Percentiles rank a stretch among this genome's conserved stretches.
Conservation (phyloP, 23 tunicate species). For the Botrylloides violaceus region DNA sequence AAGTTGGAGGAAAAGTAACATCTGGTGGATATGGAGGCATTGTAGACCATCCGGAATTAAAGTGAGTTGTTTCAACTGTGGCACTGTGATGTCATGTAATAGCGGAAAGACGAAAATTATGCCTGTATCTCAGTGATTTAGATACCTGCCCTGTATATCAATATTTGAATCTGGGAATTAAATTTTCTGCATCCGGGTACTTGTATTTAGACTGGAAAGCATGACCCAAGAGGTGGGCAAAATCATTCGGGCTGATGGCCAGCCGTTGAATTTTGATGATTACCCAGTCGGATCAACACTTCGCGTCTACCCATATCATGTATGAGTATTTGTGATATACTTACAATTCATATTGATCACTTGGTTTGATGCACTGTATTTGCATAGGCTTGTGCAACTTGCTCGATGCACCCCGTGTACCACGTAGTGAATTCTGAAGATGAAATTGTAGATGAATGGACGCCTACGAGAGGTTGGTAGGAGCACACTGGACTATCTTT, state of each 20-base stretch:
- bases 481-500: too few relatives aligned
- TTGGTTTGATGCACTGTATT: neutral
- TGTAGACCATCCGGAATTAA: slow-evolving; percentile 50
- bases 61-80: neutral
- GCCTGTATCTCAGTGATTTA: neutral
- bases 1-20: slow-evolving; percentile 49
- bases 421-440: slow-evolving; percentile 50
- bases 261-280: slow-evolving; percentile 21
- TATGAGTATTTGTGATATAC: neutral
- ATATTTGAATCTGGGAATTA: too few relatives aligned
- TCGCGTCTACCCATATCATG: slow-evolving; percentile 62
- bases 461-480: slow-evolving; percentile 74
- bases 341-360: neutral
- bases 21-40: slow-evolving; percentile 55
- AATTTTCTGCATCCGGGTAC: too few relatives aligned
- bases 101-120: too few relatives aligned
- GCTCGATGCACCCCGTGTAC: slow-evolving; percentile 65
- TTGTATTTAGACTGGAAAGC: slow-evolving; percentile 9
- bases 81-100: neutral
- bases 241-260: slow-evolving; percentile 17
- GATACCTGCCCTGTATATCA: too few relatives aligned
- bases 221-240: slow-evolving; percentile 75
- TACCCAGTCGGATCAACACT: slow-evolving; percentile 54
- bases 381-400: slow-evolving; percentile 59
- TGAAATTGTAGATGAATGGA: slow-evolving; percentile 59